Percentiles rank a stretch among this genome's conserved stretches.
These are phyloP conservation scores for Yponomeuta evonymella DNA, from an alignment of 2,888 invertebrate genomes.

Conservation along the genomic window DNA sequence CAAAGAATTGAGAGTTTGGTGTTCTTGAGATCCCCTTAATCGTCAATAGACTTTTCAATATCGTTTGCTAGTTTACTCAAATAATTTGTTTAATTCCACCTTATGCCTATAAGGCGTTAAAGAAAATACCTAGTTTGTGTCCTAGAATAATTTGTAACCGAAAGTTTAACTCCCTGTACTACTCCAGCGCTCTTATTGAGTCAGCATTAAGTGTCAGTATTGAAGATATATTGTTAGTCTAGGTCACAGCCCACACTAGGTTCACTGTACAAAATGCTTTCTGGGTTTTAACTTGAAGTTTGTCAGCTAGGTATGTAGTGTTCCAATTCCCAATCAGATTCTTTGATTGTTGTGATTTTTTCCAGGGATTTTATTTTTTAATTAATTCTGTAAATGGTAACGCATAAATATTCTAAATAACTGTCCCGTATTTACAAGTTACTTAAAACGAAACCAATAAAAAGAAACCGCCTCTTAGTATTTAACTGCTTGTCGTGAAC, in stretches of 20 bases:
- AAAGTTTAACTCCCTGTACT: background rate
- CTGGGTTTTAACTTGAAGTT: background rate
- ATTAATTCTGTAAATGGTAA: constrained; percentile 15
- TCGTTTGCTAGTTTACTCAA: background rate
- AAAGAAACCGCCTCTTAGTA: background rate
- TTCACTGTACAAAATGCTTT: background rate
- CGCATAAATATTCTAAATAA: background rate
- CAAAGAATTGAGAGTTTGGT: no score
- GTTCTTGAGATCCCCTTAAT: no score
- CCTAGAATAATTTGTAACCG: background rate
- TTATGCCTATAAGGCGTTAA: background rate
- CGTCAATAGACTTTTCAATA: background rate
- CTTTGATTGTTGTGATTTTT: constrained; percentile 22
- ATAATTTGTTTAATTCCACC: background rate
- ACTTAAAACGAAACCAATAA: background rate
- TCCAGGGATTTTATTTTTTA: constrained; percentile 12
- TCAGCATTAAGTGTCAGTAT: background rate
- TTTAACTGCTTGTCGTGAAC: constrained; percentile 6
- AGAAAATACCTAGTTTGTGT: background rate
- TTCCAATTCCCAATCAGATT: constrained; percentile 15
- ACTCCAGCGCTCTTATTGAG: background rate
- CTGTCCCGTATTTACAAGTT: background rate
- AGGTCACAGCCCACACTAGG: no score
- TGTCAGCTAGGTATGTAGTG: background rate
- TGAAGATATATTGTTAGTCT: background rate